Evolutionary conservation across 2,888 invertebrate species (phyloP).

Genomic region (Hypolimnas misippus): DNA sequence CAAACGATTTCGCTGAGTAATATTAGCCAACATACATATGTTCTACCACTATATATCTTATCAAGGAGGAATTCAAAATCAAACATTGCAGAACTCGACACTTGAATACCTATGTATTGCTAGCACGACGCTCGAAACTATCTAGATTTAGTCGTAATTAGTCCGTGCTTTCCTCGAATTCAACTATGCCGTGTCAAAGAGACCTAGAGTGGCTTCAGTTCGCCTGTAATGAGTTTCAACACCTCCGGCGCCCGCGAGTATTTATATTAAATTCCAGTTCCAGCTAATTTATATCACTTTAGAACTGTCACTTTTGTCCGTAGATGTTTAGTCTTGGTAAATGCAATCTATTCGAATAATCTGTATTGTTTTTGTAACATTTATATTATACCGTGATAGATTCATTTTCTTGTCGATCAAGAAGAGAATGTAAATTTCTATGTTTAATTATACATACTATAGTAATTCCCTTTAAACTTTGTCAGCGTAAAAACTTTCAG

Average conservation of each 20-base stretch:
- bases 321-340: background rate
- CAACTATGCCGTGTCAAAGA: conserved; percentile 52
- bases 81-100: conserved; percentile 6
- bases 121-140: conserved; percentile 17
- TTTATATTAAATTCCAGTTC: conserved; percentile 15
- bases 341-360: background rate
- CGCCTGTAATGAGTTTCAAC: conserved; percentile 45
- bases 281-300: background rate
- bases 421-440: too few species aligned
- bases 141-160: conserved; percentile 49
- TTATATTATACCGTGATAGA: too few species aligned
- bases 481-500: too few species aligned
- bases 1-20: too few species aligned
- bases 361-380: too few species aligned
- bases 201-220: conserved; percentile 39
- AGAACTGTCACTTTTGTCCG: background rate
- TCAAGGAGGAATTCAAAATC: background rate
- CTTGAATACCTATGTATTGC: conserved; percentile 15
- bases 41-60: background rate
- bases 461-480: too few species aligned
- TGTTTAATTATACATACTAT: too few species aligned
- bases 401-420: too few species aligned
- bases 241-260: background rate
- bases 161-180: conserved; percentile 53
- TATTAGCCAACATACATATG: too few species aligned